Evolutionary conservation across 2,797 vertebrate genomes (phyloP).

Genomic region (Sebastolobus altivelis): DNA sequence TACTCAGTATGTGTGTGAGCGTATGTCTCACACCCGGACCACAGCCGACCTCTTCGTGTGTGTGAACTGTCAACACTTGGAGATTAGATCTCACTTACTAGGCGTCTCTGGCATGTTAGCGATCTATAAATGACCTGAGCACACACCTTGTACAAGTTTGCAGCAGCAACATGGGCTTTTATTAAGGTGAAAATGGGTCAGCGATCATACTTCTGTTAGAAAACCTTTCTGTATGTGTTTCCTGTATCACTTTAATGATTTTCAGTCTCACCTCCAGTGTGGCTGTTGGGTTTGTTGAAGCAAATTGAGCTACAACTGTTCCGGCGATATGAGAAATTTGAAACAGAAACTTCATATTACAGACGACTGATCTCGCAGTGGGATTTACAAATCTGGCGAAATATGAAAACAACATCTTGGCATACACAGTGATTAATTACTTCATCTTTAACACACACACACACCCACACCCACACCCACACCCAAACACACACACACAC

Average conservation of each 20-base stretch:
- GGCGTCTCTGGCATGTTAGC: not conserved
- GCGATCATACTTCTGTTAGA: not conserved
- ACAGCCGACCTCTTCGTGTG: not conserved
- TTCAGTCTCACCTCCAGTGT: not conserved
- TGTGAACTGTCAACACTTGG: slow-evolving; percentile 27
- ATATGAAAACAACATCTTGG: slow-evolving; percentile 45
- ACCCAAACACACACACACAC: not conserved
- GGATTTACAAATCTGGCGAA: slow-evolving; percentile 41
- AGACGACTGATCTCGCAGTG: slow-evolving; percentile 8
- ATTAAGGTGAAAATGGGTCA: not conserved
- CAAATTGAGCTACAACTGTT: slow-evolving; percentile 20
- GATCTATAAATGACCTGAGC: slow-evolving; percentile 3
- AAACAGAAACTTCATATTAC: slow-evolving; percentile 38
- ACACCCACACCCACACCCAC: not conserved
- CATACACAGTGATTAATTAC: slow-evolving; percentile 37
- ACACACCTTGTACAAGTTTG: not conserved
- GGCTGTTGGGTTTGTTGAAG: slow-evolving; percentile 29
- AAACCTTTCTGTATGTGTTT: not conserved
- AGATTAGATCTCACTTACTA: slow-evolving; percentile 27
- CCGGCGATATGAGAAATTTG: not conserved
- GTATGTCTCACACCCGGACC: slow-evolving; percentile 8
- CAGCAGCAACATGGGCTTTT: not conserved
- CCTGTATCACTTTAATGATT: not conserved
- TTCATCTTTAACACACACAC: not conserved
- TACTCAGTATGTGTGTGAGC: slow-evolving; percentile 6